Evolutionary conservation across 1,140 invertebrate genomes (phyloP).

Genomic region (Drosophila dunni): DNA sequence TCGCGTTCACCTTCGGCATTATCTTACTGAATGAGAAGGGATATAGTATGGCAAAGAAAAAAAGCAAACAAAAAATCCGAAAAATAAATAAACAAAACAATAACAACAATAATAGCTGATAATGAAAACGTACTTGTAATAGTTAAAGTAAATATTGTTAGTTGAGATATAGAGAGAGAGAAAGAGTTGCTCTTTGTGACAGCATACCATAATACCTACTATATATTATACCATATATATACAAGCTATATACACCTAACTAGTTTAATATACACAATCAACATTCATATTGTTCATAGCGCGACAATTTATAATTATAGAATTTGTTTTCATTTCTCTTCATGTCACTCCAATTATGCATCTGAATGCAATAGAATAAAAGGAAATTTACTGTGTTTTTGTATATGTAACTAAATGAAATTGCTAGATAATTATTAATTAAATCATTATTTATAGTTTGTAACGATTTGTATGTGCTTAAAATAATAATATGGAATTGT

Average conservation of each 20-base stretch:
- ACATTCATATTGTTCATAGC: slow-evolving; percentile 70
- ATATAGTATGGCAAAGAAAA: not conserved
- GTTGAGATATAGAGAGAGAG: slow-evolving; percentile 35
- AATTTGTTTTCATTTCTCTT: slow-evolving; percentile 67
- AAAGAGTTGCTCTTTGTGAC: slow-evolving; percentile 63
- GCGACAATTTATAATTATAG: slow-evolving; percentile 44
- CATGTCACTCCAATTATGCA: slow-evolving; percentile 82
- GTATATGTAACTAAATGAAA: slow-evolving; percentile 77
- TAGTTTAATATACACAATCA: slow-evolving; percentile 67
- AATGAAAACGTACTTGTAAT: slow-evolving; percentile 78
- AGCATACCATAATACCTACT: slow-evolving; percentile 56
- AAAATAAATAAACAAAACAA: slow-evolving; percentile 58
- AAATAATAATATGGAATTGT: slow-evolving; percentile 62
- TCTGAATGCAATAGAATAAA: slow-evolving; percentile 74
- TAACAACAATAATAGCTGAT: slow-evolving; percentile 82
- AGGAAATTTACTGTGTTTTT: slow-evolving; percentile 59
- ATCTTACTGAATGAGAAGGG: slow-evolving; percentile 66
- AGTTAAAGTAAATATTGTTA: slow-evolving; percentile 78
- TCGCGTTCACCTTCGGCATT: slow-evolving; percentile 79
- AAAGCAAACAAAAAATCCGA: too few species aligned
- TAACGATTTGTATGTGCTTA: slow-evolving; percentile 33
- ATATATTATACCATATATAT: slow-evolving; percentile 48
- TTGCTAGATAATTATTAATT: slow-evolving; percentile 75
- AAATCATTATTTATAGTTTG: slow-evolving; percentile 59
- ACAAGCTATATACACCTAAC: slow-evolving; percentile 62